These are phyloP conservation scores for Trachelus troglodyta DNA, from an alignment of 2,888 invertebrate genomes.

Conservation along the genomic window DNA sequence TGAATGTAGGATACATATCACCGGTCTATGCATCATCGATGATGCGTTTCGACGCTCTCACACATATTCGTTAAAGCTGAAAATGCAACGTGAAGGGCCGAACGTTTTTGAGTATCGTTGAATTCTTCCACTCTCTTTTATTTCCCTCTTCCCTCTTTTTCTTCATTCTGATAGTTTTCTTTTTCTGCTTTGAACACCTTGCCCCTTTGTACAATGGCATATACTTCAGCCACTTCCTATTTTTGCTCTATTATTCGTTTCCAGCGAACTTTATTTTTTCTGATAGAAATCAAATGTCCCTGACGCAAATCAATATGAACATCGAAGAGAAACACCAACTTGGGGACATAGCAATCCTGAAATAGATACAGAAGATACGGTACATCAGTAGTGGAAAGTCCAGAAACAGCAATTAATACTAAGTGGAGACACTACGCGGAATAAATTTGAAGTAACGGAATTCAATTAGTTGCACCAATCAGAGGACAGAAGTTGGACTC, in stretches of 20 bases:
- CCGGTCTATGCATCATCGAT: neutral
- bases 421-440: neutral
- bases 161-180: neutral
- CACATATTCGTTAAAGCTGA: neutral
- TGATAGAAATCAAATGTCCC: neutral
- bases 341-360: neutral
- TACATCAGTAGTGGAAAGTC: too few species aligned
- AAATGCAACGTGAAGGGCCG: neutral
- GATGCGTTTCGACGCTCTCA: neutral
- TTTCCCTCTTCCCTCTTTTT: neutral
- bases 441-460: neutral
- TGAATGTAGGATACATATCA: neutral
- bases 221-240: neutral
- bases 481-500: neutral
- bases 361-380: neutral
- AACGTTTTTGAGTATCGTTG: neutral
- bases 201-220: neutral
- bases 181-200: neutral
- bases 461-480: neutral
- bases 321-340: neutral
- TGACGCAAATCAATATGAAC: neutral
- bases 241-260: neutral
- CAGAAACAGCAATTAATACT: neutral
- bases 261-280: neutral
- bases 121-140: neutral